A percentile compares a stretch with the other conserved stretches of the same genome.
These are phyloP conservation scores for Notodonta ziczac DNA, from an alignment of 2,888 invertebrate species.

Conservation along the genomic window DNA sequence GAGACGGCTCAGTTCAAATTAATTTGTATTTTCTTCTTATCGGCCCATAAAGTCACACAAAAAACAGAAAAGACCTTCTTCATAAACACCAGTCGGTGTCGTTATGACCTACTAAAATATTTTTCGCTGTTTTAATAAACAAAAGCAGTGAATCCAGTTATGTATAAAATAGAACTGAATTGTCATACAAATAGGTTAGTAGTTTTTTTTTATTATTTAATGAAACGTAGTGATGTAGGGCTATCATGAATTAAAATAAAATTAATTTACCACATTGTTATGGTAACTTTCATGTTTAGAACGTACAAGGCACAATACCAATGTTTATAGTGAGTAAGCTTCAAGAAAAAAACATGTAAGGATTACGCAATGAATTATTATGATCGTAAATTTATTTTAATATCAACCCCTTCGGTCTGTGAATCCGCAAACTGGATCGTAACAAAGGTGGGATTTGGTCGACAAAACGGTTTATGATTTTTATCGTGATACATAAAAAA, in stretches of 20 bases:
- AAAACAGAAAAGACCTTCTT: too few relatives aligned
- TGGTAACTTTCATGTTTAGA: conserved; percentile 53
- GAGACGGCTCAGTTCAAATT: conserved; percentile 49
- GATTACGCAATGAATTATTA: conserved; percentile 57
- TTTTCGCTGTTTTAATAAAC: too few relatives aligned
- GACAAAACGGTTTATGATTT: conserved; percentile 42
- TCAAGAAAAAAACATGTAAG: conserved; percentile 34
- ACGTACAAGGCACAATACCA: conserved; percentile 33
- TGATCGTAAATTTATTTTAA: conserved; percentile 55
- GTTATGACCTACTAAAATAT: too few relatives aligned
- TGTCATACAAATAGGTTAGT: too few relatives aligned
- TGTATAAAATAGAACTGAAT: too few relatives aligned
- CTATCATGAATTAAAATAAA: conserved; percentile 42
- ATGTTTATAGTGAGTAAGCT: conserved; percentile 33
- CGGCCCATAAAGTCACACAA: too few relatives aligned
- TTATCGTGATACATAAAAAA: conserved; percentile 10
- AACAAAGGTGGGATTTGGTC: conserved; percentile 51
- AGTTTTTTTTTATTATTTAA: background rate
- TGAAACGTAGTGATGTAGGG: conserved; percentile 39
- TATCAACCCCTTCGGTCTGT: conserved; percentile 46
- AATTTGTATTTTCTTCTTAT: background rate
- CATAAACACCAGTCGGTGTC: too few relatives aligned
- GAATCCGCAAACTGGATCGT: conserved; percentile 46
- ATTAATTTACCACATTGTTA: conserved; percentile 67
- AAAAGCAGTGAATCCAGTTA: too few relatives aligned